Evolutionary conservation across 1,140 invertebrate species (phyloP).

Genomic region (Pseudoatta argentina): DNA sequence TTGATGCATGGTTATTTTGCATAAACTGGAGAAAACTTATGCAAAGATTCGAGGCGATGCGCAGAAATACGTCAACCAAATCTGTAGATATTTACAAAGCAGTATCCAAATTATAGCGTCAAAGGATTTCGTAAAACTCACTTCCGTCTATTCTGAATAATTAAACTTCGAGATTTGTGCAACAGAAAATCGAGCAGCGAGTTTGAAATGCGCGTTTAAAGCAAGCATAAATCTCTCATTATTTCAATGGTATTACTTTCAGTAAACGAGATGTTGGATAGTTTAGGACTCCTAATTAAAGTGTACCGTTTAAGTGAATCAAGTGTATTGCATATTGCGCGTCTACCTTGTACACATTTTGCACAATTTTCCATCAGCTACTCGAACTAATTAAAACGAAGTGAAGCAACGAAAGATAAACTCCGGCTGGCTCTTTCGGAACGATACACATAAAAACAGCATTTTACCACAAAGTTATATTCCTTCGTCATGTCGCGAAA

Average conservation of each 20-base stretch:
- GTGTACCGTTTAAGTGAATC: constrained; percentile 25
- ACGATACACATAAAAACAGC: constrained; percentile 52
- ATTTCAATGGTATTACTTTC: constrained; percentile 24
- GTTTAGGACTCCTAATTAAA: constrained; percentile 50
- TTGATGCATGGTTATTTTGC: constrained; percentile 57
- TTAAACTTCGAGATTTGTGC: constrained; percentile 36
- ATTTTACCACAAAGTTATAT: constrained; percentile 59
- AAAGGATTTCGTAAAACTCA: constrained; percentile 18
- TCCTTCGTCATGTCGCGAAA: constrained; percentile 43
- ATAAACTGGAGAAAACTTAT: constrained; percentile 47
- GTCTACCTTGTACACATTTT: constrained; percentile 18
- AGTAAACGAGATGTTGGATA: constrained; percentile 37
- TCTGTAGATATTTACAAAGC: constrained; percentile 37
- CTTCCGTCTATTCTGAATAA: constrained; percentile 46
- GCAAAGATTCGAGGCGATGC: not conserved
- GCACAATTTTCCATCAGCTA: constrained; percentile 44
- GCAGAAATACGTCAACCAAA: constrained; percentile 5
- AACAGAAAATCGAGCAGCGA: not conserved
- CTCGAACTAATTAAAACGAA: constrained; percentile 53
- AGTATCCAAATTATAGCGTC: constrained; percentile 21
- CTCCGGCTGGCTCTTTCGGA: constrained; percentile 19
- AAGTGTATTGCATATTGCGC: constrained; percentile 30
- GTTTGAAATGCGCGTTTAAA: constrained; percentile 15
- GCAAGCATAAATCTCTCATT: constrained; percentile 34
- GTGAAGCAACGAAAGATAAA: constrained; percentile 30